Evolutionary conservation across 2,113 vertebrate genomes (phyloP), one percentile per base, ranked within the genome.

Genomic region (Pongo abelii): DNA sequence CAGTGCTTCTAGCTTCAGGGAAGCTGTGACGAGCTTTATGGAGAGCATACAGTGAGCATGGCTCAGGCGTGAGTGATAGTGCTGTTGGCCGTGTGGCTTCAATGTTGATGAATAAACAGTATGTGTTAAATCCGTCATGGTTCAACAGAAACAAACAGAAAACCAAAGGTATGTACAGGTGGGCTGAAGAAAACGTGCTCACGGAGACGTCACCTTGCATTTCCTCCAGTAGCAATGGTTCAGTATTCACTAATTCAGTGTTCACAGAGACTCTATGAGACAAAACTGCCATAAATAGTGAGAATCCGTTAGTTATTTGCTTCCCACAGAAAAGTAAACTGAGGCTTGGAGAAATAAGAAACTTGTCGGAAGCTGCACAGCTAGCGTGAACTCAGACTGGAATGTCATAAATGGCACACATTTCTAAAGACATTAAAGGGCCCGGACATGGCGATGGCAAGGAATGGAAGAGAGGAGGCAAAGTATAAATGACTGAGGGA

Each of bases 1-100:
- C 3, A 27, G 72, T 57, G 61, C 5, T 91, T 43, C 50, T 18
- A 20, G 30, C 38, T 30, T 27, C 16, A 13, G 17, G 35, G 35
- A 46, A 27, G 8, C 25, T 32, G 50, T 3, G 3, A 9, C 5
- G 14, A 30, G 50, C 52, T 59, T 35, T 32, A 2, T 0, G 2
- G 55, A 83, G 32, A 67, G 59, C 20, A n/a, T 17, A 2, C 30
- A 23, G 8, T 25, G 46, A 38, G 20, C 46, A 18, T 77, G 2
- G 2, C 72, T 90, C 46, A 79, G 30, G 59, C 40, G 6, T 52
- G n/a, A n/a, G 25, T 74, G 35, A 43, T 1, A 32, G 48, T 3
- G 12, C 57, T 32, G n/a, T 27, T 27, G 38, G 30, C 80, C 32
- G 0, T 77, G 6, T 77, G 75, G 27, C 30, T 67, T 93, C 83